phyloP scores from a whole-genome alignment of 1,140 invertebrate genomes.

The Leptonema lineaticorne region DNA sequence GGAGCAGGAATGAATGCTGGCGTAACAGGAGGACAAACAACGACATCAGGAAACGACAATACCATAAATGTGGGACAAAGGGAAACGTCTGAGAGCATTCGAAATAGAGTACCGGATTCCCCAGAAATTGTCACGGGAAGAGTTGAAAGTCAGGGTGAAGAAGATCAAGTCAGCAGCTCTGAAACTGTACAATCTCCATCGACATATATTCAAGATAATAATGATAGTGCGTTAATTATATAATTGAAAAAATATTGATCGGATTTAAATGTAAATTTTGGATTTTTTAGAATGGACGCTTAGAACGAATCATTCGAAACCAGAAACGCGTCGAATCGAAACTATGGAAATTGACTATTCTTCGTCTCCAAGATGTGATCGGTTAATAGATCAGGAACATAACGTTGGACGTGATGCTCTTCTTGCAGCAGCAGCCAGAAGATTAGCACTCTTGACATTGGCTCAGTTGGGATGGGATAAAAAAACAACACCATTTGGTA shows the following conservation, averaged over 20 bases:
- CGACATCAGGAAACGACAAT: background rate
- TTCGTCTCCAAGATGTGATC: background rate
- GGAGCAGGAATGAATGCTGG: background rate
- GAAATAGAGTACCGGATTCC: background rate
- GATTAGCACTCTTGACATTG: slow-evolving; percentile 15
- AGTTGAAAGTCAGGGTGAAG: background rate
- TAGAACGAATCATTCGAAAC: background rate
- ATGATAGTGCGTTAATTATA: too few species aligned
- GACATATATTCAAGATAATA: too few species aligned
- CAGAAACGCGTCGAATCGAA: background rate
- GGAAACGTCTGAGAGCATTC: background rate
- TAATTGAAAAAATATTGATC: background rate
- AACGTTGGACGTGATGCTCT: background rate
- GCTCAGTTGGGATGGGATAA: slow-evolving; percentile 22
- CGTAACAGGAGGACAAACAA: background rate
- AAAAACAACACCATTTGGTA: slow-evolving; percentile 1
- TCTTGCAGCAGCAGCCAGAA: background rate
- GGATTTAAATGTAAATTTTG: too few species aligned
- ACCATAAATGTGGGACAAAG: background rate
- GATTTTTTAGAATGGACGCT: background rate
- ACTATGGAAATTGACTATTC: background rate
- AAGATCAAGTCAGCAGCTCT: slow-evolving; percentile 27
- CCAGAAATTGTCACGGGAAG: background rate
- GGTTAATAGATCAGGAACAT: background rate
- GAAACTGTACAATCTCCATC: slow-evolving; percentile 1